A percentile compares a stretch with the other conserved stretches of the same genome.
These are phyloP conservation scores for Epsilonema sp. DNA, from an alignment of 2,888 invertebrate species.

Conservation along the genomic window DNA sequence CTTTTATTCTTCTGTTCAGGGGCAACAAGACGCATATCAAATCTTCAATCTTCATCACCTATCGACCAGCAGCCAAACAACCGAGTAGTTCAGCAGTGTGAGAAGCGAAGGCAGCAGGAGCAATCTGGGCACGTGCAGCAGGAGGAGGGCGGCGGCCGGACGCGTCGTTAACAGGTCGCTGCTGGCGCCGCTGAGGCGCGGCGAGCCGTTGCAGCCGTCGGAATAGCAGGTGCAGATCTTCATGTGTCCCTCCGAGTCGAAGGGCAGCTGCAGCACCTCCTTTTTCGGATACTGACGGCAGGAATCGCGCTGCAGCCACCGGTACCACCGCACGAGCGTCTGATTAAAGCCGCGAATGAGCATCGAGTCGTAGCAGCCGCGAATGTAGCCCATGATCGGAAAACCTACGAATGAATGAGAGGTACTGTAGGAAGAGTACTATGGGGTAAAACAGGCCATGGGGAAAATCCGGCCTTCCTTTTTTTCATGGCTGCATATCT, in stretches of 20 bases:
- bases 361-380: conserved; percentile 9
- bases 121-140: too few species aligned
- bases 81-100: too few species aligned
- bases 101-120: too few species aligned
- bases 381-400: conserved; percentile 5
- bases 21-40: too few species aligned
- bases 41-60: too few species aligned
- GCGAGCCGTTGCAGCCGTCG: conserved; percentile 6
- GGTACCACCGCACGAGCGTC: conserved; percentile 5
- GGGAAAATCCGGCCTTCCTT: too few species aligned
- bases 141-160: too few species aligned
- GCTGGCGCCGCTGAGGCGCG: not conserved
- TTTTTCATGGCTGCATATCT: not conserved
- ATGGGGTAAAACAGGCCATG: too few species aligned
- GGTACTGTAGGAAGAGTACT: too few species aligned
- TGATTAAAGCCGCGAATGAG: conserved; percentile 8
- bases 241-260: not conserved
- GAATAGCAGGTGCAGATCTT: conserved; percentile 4
- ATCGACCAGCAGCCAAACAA: too few species aligned
- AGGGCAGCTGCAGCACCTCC: conserved; percentile 5
- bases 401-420: conserved; percentile 4
- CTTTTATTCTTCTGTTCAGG: too few species aligned
- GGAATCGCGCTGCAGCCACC: conserved; percentile 4
- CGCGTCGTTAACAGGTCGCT: too few species aligned
- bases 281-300: conserved; percentile 6